These are phyloP conservation scores for Linyphia triangularis DNA, from an alignment of 2,888 invertebrate species.

Conservation along the genomic window DNA sequence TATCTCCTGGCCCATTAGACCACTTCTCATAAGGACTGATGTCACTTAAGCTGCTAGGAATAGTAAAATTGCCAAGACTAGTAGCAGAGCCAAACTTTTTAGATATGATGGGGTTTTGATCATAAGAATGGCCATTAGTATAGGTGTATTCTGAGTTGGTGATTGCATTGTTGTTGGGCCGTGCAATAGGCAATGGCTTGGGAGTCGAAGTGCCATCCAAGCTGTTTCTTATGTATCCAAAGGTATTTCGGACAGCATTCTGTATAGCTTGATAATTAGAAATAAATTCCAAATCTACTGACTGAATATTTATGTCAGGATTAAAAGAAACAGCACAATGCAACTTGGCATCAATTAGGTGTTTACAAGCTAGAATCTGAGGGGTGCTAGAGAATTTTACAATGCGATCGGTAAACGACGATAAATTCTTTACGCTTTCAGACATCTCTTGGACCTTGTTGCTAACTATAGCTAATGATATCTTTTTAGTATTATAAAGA, in stretches of 20 bases:
- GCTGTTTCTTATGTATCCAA: constrained; percentile 93
- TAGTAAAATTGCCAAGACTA: constrained; percentile 85
- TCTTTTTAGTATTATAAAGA: constrained; percentile 93
- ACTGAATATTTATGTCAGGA: constrained; percentile 89
- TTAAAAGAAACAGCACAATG: constrained; percentile 89
- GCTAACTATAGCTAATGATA: constrained; percentile 90
- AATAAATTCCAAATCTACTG: constrained; percentile 95
- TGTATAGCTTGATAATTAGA: constrained; percentile 98
- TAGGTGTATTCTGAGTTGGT: constrained; percentile 84
- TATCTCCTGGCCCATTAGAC: constrained; percentile 90
- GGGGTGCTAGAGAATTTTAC: constrained; percentile 92
- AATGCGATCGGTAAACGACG: constrained; percentile 95
- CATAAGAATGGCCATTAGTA: constrained; percentile 84
- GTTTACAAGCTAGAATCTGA: constrained; percentile 95
- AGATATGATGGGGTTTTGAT: constrained; percentile 54
- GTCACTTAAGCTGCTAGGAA: constrained; percentile 81
- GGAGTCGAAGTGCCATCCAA: constrained; percentile 82
- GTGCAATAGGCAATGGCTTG: constrained; percentile 88
- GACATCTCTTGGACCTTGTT: constrained; percentile 95
- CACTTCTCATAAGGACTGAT: constrained; percentile 93
- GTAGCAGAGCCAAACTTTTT: constrained; percentile 86
- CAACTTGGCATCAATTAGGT: constrained; percentile 93
- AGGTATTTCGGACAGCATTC: constrained; percentile 93
- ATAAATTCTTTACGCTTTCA: constrained; percentile 92
- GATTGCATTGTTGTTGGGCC: constrained; percentile 87